Evolutionary conservation across 2,888 invertebrate species (phyloP).

Genomic region (Drosophila siamana): DNA sequence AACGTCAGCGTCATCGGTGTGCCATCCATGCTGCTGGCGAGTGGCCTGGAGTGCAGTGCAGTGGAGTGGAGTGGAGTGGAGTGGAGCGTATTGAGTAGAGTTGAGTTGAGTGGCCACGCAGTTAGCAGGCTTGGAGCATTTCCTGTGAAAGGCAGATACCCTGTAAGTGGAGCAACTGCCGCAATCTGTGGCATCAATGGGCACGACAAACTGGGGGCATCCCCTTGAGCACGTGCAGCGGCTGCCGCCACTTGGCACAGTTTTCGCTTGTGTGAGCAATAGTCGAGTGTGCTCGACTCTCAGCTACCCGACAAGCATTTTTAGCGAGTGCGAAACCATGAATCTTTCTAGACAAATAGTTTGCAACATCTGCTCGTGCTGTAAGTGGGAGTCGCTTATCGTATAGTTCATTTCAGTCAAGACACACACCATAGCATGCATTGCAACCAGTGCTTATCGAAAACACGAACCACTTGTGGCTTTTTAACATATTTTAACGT

Average conservation of each 20-base stretch:
- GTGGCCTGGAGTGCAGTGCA: neutral
- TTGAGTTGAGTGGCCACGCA: neutral
- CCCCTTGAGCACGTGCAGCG: slow-evolving; percentile 43
- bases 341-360: too few species aligned
- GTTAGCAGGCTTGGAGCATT: neutral
- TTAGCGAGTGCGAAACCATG: too few species aligned
- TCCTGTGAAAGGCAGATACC: neutral
- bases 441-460: too few species aligned
- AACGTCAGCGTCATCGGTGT: slow-evolving; percentile 71
- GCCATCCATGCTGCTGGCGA: slow-evolving; percentile 73
- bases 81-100: neutral
- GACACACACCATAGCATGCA: too few species aligned
- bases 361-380: too few species aligned
- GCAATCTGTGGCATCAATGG: neutral
- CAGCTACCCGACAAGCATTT: neutral
- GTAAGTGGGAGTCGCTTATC: too few species aligned
- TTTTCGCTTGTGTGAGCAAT: slow-evolving; percentile 7
- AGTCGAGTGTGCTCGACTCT: neutral
- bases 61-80: neutral
- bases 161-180: neutral
- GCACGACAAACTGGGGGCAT: neutral
- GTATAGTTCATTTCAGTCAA: too few species aligned
- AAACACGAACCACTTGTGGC: too few species aligned
- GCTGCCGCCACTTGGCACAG: slow-evolving; percentile 46
- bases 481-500: too few species aligned